These are phyloP conservation scores for Astyanax mexicanus DNA, from an alignment of 2,797 vertebrate species.

Conservation along the genomic window DNA sequence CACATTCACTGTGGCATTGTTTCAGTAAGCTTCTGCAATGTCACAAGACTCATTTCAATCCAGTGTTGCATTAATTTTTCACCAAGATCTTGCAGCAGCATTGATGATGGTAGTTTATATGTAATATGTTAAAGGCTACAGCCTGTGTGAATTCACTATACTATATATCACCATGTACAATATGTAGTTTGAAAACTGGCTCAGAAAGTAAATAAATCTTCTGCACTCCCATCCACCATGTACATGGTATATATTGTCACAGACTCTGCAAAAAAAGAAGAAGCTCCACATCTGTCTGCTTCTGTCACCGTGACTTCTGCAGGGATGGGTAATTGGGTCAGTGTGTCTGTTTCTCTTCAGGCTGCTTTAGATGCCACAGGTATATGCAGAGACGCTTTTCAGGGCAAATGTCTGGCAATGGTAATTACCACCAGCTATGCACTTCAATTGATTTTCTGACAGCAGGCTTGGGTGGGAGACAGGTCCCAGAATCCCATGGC, in stretches of 20 bases:
- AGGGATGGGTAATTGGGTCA: slow-evolving; percentile 45
- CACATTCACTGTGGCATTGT: too few species aligned
- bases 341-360: slow-evolving; percentile 29
- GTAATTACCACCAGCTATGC: slow-evolving; percentile 1
- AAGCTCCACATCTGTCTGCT: not conserved
- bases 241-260: not conserved
- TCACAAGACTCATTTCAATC: too few species aligned
- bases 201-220: not conserved
- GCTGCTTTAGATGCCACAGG: not conserved
- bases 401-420: not conserved
- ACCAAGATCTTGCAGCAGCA: too few species aligned
- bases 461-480: slow-evolving; percentile 21
- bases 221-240: not conserved
- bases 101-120: too few species aligned
- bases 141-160: too few species aligned
- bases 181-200: too few species aligned
- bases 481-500: slow-evolving; percentile 1
- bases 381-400: not conserved
- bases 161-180: too few species aligned
- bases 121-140: too few species aligned
- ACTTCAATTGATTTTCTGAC: slow-evolving; percentile 34
- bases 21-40: too few species aligned
- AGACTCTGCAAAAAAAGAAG: not conserved
- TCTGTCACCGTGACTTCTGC: slow-evolving; percentile 29
- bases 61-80: too few species aligned